Evolutionary conservation across 2,113 vertebrate species (phyloP).

Genomic region (Gambusia affinis): DNA sequence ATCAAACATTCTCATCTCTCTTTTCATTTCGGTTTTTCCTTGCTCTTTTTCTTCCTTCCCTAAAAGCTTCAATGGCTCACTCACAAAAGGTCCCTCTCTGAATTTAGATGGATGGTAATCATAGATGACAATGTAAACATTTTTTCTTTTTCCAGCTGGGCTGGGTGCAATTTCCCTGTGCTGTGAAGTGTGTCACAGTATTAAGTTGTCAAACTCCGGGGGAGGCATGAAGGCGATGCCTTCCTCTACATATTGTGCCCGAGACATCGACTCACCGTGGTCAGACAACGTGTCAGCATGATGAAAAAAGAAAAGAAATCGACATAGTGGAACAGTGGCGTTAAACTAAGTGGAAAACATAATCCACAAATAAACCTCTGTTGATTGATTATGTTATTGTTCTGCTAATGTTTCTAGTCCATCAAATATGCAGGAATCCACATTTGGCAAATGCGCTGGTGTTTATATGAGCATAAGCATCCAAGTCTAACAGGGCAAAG

Average conservation of each 20-base stretch:
- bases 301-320: slow-evolving; percentile 6
- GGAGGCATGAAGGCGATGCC: slow-evolving; percentile 54
- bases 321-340: slow-evolving; percentile 1
- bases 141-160: slow-evolving; percentile 54
- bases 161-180: slow-evolving; percentile 62
- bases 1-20: slow-evolving; percentile 72
- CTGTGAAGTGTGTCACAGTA: slow-evolving; percentile 60
- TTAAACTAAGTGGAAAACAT: background rate
- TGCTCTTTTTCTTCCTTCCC: slow-evolving; percentile 12
- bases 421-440: slow-evolving; percentile 30
- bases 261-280: slow-evolving; percentile 34
- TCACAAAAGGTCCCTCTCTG: slow-evolving; percentile 61
- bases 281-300: background rate
- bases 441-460: slow-evolving; percentile 12
- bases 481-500: slow-evolving; percentile 53
- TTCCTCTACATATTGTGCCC: slow-evolving; percentile 52
- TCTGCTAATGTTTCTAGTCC: slow-evolving; percentile 35
- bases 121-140: slow-evolving; percentile 73
- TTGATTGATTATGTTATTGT: slow-evolving; percentile 43
- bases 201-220: slow-evolving; percentile 69
- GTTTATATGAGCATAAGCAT: slow-evolving; percentile 53
- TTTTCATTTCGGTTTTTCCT: slow-evolving; percentile 65
- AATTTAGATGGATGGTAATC: slow-evolving; percentile 72
- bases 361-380: slow-evolving; percentile 5
- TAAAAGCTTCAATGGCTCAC: slow-evolving; percentile 60